Evolutionary conservation across 2,888 invertebrate genomes (phyloP), one percentile per base, ranked within the genome.

Genomic region (Iselma pallidipennis): DNA sequence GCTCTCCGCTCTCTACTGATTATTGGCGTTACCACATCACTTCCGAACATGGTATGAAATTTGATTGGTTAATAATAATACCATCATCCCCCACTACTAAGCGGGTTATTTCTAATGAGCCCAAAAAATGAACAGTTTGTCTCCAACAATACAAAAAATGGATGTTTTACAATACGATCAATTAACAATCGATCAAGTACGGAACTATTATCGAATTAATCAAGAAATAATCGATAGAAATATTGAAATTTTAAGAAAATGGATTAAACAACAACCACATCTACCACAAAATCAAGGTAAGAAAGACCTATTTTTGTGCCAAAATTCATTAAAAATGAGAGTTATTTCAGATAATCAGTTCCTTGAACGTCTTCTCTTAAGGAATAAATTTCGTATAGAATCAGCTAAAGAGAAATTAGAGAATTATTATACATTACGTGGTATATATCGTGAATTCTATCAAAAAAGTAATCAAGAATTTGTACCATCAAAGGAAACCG

Each of bases 381-480:
- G 51, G 31, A 61, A 61, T 42, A 61, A 61, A 33, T 61, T 61
- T 31, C 42, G 56, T n/a, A 37, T 61, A 10, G 57, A 61, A 52
- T 21, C 19, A 1, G 48, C 56, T 19, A 61, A 61, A 31, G 21
- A 50, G 4, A 61, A 61, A 48, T 29, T 61, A 16, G 61, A 61
- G 4, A 57, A 57, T 33, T 61, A 61, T 45, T 59, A 54, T n/a
- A 59, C 51, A 12, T 31, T 51, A 31, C n/a, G 51, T 12, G 51
- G 51, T 12, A 29, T 51, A 1, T 21, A 45, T 21, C 16, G 51
- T 4, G 51, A 51, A 51, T 51, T 31, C n/a, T 51, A 51, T 31
- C 51, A 51, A 29, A 31, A 51, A 51, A 23, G n/a, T 16, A 51
- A 51, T 45, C 45, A 45, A 19, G 16, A 51, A 12, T 51, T 51